phyloP scores from a whole-genome alignment of 2,888 invertebrate genomes.

The Aspidapion aeneum region DNA sequence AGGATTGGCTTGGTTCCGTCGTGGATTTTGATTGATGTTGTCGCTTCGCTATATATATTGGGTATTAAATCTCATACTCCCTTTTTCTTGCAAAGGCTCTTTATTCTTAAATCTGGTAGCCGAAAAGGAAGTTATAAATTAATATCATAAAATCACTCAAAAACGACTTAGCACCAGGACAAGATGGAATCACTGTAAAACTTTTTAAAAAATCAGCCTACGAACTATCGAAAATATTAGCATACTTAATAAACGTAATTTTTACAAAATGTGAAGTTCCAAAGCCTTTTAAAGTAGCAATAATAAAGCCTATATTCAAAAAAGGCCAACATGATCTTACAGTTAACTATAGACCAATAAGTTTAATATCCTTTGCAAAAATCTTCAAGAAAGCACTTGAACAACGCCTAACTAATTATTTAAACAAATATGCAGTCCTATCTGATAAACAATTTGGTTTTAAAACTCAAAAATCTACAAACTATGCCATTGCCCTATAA shows the following conservation, averaged over 20 bases:
- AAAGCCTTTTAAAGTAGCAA: neutral
- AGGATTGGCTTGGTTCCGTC: too few species aligned
- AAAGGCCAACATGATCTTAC: neutral
- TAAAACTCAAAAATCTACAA: neutral
- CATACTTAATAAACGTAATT: neutral
- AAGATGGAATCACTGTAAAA: neutral
- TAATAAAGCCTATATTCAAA: neutral
- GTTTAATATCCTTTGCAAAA: neutral
- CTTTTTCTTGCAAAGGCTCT: neutral
- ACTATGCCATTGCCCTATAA: neutral
- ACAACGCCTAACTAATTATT: neutral
- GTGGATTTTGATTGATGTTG: too few species aligned
- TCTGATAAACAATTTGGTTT: neutral
- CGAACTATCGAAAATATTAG: neutral
- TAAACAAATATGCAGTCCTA: neutral
- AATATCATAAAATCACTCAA: neutral
- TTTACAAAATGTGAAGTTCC: neutral
- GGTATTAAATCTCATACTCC: too few species aligned
- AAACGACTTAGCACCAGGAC: neutral
- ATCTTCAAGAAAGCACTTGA: neutral
- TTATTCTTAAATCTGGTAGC: neutral
- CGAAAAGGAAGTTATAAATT: neutral
- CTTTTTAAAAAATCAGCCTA: neutral
- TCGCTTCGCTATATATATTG: too few species aligned
- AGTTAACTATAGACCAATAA: neutral